Evolutionary conservation across 2,797 vertebrate genomes (phyloP), one percentile per base, ranked within the genome.

Genomic region (Chloroceryle amazona): DNA sequence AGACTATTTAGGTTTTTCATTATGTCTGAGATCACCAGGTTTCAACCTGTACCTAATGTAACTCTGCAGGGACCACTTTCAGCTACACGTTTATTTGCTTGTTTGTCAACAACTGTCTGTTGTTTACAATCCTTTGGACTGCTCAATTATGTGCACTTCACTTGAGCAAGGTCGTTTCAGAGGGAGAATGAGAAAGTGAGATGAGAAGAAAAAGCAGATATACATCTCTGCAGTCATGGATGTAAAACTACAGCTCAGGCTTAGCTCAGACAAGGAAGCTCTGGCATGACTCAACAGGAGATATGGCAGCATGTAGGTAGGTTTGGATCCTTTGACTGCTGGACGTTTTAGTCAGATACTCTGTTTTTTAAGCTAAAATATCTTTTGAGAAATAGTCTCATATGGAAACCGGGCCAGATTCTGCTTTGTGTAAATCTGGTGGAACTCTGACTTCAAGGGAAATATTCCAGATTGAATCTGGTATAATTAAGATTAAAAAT

Each of bases 401-500:
- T 33, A 39, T 82, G 61, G 70, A 93, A 89, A 89, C 47, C 11
- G 60, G 93, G 86, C 35, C 52, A 80, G 90, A 95, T 95, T 58
- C 90, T 89, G 71, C 68, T 74, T 67, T 70, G 41, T 74, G 74
- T 65, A 89, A 94, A 95, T 31, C 55, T 93, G 81, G 35, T 91
- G 92, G 89, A 93, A 82, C 37, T 70, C 76, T 73, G 51, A 90
- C 88, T 93, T 95, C 88, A 90, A 93, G 93, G 68, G 49, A 95
- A 96, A 85, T 92, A 92, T 20, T 92, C 81, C 90, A 94, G 95
- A 93, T 94, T 82, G 81, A 89, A 81, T 93, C 88, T 93, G 71
- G 78, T 87, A 89, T 95, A 97, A 97, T 96, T 96, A 92, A 92
- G 86, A 94, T 89, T 96, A 94, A 87, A 93, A 96, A 83, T 82